Base-by-base conservation (phyloP, 2,797 vertebrate genomes). In the Crocidura indochinensis region DNA sequence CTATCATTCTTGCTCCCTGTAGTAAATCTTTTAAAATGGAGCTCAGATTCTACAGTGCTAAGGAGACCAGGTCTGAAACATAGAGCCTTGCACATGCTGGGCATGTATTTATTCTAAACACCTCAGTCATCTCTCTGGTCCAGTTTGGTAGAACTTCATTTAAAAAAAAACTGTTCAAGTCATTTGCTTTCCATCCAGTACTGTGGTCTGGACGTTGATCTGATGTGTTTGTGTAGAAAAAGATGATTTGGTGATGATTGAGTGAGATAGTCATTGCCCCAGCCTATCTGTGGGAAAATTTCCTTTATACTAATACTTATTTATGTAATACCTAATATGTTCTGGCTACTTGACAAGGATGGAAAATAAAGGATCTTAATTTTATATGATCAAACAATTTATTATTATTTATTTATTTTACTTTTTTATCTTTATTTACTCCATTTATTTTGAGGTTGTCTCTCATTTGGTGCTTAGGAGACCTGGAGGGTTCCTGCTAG, bases 131-230 rank as follows among this genome's bases (percentile, higher is more conserved):
- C 12, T 56, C 53, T 17, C 56, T 7, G 56, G 56, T 20, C 56
- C 56, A 4, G 56, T 60, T 60, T 60, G 56, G 19, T 60, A 19
- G 56, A 19, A 60, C 26, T 69, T 86, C 69, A 68, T 87, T 46
- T 67, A 60, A 71, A 90, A 65, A 71, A 60, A 71, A 90, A 65
- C 44, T 72, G 44, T 67, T 64, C 51, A 79, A 73, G 44, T 26
- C 73, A 0, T 84, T 90, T 81, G 64, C 75, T 82, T 88, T 85
- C 22, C 22, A 65, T 84, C 27, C 64, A 27, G 67, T 53, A 69
- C 82, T 67, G 24, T 90, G 22, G 9, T 72, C 60, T 92, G 84
- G 10, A 56, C 74, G 77, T 95, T 86, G 46, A 53, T 73, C 47
- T 85, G 56, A 78, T 67, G 7, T 51, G 67, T 76, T 94, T 82